These are phyloP conservation scores for Danio choprae DNA, from an alignment of 2,797 vertebrate species.

Conservation along the genomic window DNA sequence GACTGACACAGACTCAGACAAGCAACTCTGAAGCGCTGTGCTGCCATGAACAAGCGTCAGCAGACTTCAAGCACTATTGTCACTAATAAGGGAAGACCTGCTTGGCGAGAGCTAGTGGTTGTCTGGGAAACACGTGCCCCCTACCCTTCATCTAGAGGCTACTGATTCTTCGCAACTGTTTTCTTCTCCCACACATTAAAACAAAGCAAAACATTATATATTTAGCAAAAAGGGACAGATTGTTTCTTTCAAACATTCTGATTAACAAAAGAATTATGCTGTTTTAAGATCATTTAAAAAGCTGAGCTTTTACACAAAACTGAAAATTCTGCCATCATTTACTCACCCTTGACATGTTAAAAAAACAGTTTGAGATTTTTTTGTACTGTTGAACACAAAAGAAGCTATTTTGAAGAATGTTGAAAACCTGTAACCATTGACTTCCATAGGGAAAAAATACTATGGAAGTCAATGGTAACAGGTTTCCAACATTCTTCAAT, in stretches of 20 bases:
- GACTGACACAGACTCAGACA: slow-evolving; percentile 12
- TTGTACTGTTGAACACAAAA: too few relatives aligned
- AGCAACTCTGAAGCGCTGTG: slow-evolving; percentile 48
- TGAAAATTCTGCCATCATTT: too few relatives aligned
- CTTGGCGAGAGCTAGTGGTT: slow-evolving; percentile 61
- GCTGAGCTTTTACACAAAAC: too few relatives aligned
- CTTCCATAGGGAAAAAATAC: too few relatives aligned
- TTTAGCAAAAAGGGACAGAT: slow-evolving; percentile 31
- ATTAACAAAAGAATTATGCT: slow-evolving; percentile 1
- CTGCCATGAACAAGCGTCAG: slow-evolving; percentile 57
- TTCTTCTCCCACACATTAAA: slow-evolving; percentile 46
- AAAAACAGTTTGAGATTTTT: too few relatives aligned
- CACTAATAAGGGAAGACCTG: slow-evolving; percentile 56
- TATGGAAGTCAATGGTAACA: too few relatives aligned
- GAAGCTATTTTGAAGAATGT: too few relatives aligned
- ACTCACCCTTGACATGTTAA: too few relatives aligned
- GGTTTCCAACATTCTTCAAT: too few relatives aligned
- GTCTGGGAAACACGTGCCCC: slow-evolving; percentile 61
- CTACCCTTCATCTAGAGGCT: slow-evolving; percentile 22
- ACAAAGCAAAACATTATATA: slow-evolving; percentile 36
- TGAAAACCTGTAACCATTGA: not conserved
- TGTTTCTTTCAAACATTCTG: slow-evolving; percentile 15
- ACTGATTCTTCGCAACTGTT: slow-evolving; percentile 48
- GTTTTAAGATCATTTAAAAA: not conserved
- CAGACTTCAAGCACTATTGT: slow-evolving; percentile 59